Conservation (phyloP, 2,797 vertebrate genomes). For the Melanogrammus aeglefinus region DNA sequence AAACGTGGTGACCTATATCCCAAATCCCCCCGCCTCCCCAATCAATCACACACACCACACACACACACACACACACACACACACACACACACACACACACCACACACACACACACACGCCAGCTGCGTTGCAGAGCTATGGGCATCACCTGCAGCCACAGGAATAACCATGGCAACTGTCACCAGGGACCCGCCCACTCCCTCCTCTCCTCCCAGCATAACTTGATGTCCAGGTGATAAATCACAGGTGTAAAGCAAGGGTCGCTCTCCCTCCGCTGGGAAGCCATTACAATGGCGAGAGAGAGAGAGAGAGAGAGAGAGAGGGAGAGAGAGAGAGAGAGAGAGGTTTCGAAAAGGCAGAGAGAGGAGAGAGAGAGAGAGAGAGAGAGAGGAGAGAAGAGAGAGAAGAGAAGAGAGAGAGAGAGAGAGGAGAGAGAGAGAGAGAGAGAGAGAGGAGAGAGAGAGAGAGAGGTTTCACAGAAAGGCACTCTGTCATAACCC, state of each 20-base stretch:
- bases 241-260: slow-evolving; percentile 52
- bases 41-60: slow-evolving; percentile 19
- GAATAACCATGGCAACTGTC: slow-evolving; percentile 31
- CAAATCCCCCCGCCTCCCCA: slow-evolving; percentile 10
- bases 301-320: neutral
- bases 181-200: slow-evolving; percentile 46
- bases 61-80: slow-evolving; percentile 43
- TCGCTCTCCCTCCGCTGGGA: slow-evolving; percentile 37
- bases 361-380: too few species aligned
- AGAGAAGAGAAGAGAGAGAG: slow-evolving; percentile 12
- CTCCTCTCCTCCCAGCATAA: slow-evolving; percentile 35
- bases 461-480: slow-evolving; percentile 1
- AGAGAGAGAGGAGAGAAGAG: too few species aligned
- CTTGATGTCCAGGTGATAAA: slow-evolving; percentile 58
- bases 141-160: slow-evolving; percentile 19
- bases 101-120: slow-evolving; percentile 23
- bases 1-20: neutral
- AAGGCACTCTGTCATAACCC: neutral
- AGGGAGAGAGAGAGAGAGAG: neutral
- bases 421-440: too few species aligned
- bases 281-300: slow-evolving; percentile 19
- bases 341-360: too few species aligned
- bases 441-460: neutral
- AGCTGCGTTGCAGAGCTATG: slow-evolving; percentile 16
- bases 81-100: slow-evolving; percentile 1